Evolutionary conservation across 2,113 vertebrate genomes (phyloP), one percentile per base, ranked within the genome.

Genomic region (Phycodurus eques): DNA sequence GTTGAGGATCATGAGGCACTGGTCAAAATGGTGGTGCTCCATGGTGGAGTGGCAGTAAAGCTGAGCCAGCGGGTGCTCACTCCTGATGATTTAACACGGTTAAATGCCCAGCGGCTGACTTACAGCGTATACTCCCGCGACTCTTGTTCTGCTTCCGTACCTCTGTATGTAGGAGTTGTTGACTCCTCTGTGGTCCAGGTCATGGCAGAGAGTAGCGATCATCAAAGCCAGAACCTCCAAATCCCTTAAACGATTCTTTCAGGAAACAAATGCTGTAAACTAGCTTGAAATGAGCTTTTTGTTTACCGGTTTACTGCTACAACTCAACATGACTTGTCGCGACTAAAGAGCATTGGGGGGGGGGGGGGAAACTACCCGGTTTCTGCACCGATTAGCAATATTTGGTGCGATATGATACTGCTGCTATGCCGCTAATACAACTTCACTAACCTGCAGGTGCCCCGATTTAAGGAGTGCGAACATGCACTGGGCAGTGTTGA

Each of bases 1-100:
- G 76, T 98, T 99, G 65, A 99, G 95, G 81, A 99, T 96, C 97
- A 99, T 99, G 85, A 99, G 94, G 90, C 98, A 99, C 91, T 98
- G 97, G 90, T 99, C 96, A 49, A 98, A 98, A 87, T 99, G 98
- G 76, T 99, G 98, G 75, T 99, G 97, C 74, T 99, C 97, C 96
- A 99, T 96, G 81, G 95, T 98, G 7, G 98, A 99, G 83, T 99
- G 98, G 86, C 97, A 96, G 79, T 99, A 99, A 10, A 99, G 95
- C 73, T 97, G 97, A 42, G 97, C 96, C 56, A 99, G 92, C 0
- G 98, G 98, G 78, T 99, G 98, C 39, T 98, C 96, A 0, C 95
- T 99, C 88, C 98, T 99, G 90, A n/a, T 82, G 11, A 70, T 72
- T 53, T 8, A 20, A 53, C 51, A 53, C 51, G 17, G 19, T 53